Conservation (phyloP, 2,888 invertebrate species). For the Electrophaes corylata region DNA sequence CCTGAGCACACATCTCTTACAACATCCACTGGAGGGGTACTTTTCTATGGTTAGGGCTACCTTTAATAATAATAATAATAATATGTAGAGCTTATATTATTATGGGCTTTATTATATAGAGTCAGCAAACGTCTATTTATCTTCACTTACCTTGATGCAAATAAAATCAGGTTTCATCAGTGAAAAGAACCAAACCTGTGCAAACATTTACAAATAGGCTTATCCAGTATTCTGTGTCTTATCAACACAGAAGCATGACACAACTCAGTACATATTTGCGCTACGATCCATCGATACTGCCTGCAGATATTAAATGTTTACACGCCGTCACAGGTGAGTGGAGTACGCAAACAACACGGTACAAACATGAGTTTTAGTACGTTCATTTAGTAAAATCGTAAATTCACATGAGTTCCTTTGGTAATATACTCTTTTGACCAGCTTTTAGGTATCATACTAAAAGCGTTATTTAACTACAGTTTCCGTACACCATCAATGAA, state of each 20-base stretch:
- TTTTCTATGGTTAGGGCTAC: too few species aligned
- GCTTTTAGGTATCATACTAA: not conserved
- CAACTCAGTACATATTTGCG: slow-evolving; percentile 45
- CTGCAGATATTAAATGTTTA: slow-evolving; percentile 75
- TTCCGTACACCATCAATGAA: not conserved
- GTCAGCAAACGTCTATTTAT: too few species aligned
- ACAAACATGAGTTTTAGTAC: slow-evolving; percentile 19
- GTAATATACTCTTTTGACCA: not conserved
- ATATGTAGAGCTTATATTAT: too few species aligned
- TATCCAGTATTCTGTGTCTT: slow-evolving; percentile 1
- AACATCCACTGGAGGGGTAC: too few species aligned
- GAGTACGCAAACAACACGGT: slow-evolving; percentile 27
- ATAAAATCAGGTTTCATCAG: too few species aligned
- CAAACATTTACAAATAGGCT: not conserved
- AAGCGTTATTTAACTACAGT: not conserved
- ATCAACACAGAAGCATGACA: slow-evolving; percentile 18
- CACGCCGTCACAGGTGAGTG: slow-evolving; percentile 57
- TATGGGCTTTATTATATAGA: too few species aligned
- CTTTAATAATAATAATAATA: too few species aligned
- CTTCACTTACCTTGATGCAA: too few species aligned
- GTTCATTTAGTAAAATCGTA: not conserved
- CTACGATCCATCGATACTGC: slow-evolving; percentile 46
- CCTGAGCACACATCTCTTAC: too few species aligned
- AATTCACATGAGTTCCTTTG: not conserved
- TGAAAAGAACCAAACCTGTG: not conserved